phyloP scores from a whole-genome alignment of 1,140 invertebrate species.

The Microplitis mediator region DNA sequence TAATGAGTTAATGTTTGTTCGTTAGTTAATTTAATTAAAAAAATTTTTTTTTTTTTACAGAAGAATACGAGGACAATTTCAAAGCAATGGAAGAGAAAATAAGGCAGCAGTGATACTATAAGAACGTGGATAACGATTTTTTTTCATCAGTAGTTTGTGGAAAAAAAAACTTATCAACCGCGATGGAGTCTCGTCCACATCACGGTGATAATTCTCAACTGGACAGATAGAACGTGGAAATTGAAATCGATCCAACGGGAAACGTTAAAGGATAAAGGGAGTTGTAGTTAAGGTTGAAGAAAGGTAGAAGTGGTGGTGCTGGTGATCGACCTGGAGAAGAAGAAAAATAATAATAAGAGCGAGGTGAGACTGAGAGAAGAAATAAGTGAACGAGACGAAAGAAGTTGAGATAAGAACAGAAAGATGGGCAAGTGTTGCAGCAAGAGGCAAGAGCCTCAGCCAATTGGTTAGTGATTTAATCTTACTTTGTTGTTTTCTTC shows the following conservation, averaged over 20 bases:
- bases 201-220: constrained; percentile 5
- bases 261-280: not conserved
- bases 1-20: too few species aligned
- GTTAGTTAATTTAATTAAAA: too few species aligned
- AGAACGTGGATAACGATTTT: not conserved
- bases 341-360: not conserved
- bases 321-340: not conserved
- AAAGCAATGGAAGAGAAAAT: not conserved
- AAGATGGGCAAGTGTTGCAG: constrained; percentile 76
- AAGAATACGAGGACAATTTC: not conserved
- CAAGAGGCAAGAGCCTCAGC: constrained; percentile 74
- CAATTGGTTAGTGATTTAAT: constrained; percentile 54
- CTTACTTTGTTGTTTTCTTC: not conserved
- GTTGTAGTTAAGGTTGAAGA: not conserved
- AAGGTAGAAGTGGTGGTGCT: not conserved
- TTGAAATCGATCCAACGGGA: constrained; percentile 10
- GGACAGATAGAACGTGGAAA: constrained; percentile 20
- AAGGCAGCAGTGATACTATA: not conserved
- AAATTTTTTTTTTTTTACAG: not conserved
- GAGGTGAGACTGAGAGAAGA: not conserved
- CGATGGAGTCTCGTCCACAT: constrained; percentile 8
- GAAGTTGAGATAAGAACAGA: constrained; percentile 2
- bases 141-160: not conserved
- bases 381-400: not conserved
- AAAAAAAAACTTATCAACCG: not conserved